A percentile compares a stretch with the other conserved stretches of the same genome.
Evolutionary conservation across 37 sponge, comb jelly and placozoan genomes (phyloP).

Genomic region (Halichondria panicea): DNA sequence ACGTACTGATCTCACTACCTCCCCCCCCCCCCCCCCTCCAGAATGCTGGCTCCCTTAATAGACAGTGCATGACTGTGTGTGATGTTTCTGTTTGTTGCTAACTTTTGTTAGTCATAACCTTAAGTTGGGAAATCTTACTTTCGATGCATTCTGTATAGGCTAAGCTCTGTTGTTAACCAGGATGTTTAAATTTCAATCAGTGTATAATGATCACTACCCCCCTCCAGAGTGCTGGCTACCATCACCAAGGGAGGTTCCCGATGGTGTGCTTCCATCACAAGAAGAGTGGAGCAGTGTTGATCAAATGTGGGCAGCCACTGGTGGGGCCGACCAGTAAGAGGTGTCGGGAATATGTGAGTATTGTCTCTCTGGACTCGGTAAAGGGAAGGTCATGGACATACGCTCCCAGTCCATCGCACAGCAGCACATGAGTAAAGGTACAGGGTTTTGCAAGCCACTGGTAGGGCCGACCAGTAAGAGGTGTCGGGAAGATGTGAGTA

Average conservation of each 20-base stretch:
- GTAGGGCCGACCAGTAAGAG: constrained; percentile 54
- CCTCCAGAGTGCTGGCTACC: constrained; percentile 41
- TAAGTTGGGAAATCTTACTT: no score
- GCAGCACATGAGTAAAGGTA: constrained; percentile 65
- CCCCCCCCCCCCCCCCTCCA: no score
- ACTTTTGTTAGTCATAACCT: constrained; percentile 74
- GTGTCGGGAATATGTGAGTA: constrained; percentile 51
- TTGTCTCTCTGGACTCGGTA: constrained; percentile 37
- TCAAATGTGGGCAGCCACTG: constrained; percentile 76
- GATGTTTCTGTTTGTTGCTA: no score
- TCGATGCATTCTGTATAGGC: no score
- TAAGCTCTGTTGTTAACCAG: no score
- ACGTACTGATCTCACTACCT: no score
- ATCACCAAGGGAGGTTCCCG: constrained; percentile 74
- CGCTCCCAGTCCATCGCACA: constrained; percentile 45
- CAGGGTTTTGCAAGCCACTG: no score
- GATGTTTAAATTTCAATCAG: no score
- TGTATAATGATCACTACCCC: constrained; percentile 69
- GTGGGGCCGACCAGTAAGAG: no score
- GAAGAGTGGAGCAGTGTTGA: constrained; percentile 39
- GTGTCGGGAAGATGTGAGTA: constrained; percentile 53
- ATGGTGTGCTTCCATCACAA: constrained; percentile 68
- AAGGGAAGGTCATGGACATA: constrained; percentile 76
- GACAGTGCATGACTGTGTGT: no score
- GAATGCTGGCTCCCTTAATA: no score